Evolutionary conservation across 2,113 vertebrate species (phyloP).

Genomic region (Prunella himalayana): DNA sequence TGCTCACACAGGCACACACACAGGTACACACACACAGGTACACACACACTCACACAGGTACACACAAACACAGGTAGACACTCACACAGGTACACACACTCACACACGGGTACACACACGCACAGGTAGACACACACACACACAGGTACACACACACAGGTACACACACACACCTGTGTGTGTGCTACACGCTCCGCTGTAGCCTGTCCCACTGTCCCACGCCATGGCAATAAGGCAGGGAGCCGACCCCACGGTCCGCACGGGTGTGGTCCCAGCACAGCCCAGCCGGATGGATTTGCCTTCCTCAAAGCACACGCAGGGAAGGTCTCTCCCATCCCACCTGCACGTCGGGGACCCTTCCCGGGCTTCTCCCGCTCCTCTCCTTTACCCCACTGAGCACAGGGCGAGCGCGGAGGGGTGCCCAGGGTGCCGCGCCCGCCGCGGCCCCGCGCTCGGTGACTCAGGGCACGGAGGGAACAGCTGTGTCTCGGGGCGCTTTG

Average conservation of each 20-base stretch:
- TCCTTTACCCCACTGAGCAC: fast-evolving
- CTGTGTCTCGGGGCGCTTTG: neutral
- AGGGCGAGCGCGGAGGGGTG: fast-evolving
- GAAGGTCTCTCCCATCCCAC: neutral
- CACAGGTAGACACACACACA: neutral
- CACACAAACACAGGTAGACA: no score
- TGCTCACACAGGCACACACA: neutral
- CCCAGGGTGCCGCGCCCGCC: fast-evolving
- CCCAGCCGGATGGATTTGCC: neutral
- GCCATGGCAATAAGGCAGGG: neutral
- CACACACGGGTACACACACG: neutral
- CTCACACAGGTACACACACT: fast-evolving
- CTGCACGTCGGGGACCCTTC: neutral
- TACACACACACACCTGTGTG: neutral
- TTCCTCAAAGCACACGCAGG: neutral
- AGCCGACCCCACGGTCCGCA: fast-evolving
- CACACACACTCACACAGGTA: fast-evolving
- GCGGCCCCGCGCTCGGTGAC: neutral
- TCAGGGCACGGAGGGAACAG: neutral
- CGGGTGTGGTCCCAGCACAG: fast-evolving
- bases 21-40: fast-evolving
- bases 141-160: neutral
- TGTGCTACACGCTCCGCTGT: fast-evolving
- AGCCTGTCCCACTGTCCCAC: fast-evolving
- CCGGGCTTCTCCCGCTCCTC: neutral